These are phyloP conservation scores for Hoplodrina blanda DNA, from an alignment of 2,888 invertebrate genomes.

Conservation along the genomic window DNA sequence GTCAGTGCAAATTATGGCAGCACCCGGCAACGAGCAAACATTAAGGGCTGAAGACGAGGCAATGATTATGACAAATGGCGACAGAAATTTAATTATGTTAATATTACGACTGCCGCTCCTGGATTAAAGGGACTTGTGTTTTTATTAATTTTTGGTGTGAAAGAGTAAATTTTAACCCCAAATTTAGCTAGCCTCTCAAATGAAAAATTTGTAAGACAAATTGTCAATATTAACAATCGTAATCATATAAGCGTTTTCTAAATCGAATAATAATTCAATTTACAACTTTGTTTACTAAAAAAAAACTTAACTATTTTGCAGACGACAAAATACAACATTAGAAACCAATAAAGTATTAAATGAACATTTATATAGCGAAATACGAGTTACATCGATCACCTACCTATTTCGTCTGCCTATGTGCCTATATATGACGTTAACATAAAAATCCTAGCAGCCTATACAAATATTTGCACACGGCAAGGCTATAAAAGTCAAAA, in stretches of 20 bases:
- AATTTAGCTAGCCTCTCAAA: too few relatives aligned
- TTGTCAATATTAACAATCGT: too few relatives aligned
- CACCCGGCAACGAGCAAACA: conserved; percentile 36
- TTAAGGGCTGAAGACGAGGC: conserved; percentile 56
- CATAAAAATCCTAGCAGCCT: conserved; percentile 46
- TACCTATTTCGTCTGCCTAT: conserved; percentile 6
- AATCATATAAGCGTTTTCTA: too few relatives aligned
- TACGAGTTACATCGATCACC: conserved; percentile 1
- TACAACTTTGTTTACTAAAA: neutral
- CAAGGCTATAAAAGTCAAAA: conserved; percentile 38
- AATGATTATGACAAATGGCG: conserved; percentile 71
- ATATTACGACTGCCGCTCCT: conserved; percentile 24
- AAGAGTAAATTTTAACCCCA: neutral
- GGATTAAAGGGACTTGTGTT: conserved; percentile 27
- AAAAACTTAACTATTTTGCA: neutral
- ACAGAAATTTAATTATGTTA: conserved; percentile 67
- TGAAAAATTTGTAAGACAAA: too few relatives aligned
- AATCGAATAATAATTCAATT: too few relatives aligned
- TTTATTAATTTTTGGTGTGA: neutral
- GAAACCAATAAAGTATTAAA: neutral
- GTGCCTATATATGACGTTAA: conserved; percentile 16
- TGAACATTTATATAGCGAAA: neutral
- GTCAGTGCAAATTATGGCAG: conserved; percentile 38
- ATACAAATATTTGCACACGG: conserved; percentile 38
- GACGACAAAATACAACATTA: neutral